These are phyloP conservation scores for Aurelia sp. DNA, from an alignment of 30 jellyfish, hydroid and myxozoan genomes.

Conservation along the genomic window DNA sequence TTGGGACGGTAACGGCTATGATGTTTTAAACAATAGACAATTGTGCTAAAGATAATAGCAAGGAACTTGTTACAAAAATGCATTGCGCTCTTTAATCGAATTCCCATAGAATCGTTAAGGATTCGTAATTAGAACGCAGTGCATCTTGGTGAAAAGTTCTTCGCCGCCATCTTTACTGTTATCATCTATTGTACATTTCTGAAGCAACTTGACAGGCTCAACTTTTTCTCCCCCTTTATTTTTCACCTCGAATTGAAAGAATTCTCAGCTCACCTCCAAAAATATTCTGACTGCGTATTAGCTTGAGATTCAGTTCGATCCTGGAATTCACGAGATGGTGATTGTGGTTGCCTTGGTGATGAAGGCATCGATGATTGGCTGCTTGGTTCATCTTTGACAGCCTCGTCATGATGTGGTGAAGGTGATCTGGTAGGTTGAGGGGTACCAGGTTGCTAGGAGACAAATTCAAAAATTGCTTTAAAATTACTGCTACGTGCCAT, in stretches of 20 bases:
- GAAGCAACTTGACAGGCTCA: neutral
- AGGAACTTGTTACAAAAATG: too few species aligned
- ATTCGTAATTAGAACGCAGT: too few species aligned
- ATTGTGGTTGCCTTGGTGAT: constrained; percentile 1
- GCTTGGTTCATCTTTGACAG: neutral
- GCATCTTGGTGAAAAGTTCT: too few species aligned
- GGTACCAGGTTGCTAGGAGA: neutral
- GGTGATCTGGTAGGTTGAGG: neutral
- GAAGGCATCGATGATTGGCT: constrained; percentile 17
- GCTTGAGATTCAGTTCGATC: constrained; percentile 32
- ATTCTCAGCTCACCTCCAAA: constrained; percentile 29
- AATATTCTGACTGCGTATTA: constrained; percentile 33
- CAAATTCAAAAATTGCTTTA: neutral
- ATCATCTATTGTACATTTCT: neutral
- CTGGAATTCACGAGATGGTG: constrained; percentile 20
- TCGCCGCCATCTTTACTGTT: too few species aligned
- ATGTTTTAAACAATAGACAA: neutral
- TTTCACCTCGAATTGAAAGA: neutral
- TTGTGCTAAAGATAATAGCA: too few species aligned
- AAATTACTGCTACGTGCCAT: too few species aligned
- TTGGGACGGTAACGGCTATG: too few species aligned
- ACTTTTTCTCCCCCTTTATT: neutral
- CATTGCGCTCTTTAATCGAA: too few species aligned
- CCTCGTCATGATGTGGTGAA: constrained; percentile 2
- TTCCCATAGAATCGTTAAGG: too few species aligned